A percentile compares a stretch with the other conserved stretches of the same genome.
phyloP scores from a whole-genome alignment of 2,888 invertebrate genomes.

The Glaucopsyche alexis region DNA sequence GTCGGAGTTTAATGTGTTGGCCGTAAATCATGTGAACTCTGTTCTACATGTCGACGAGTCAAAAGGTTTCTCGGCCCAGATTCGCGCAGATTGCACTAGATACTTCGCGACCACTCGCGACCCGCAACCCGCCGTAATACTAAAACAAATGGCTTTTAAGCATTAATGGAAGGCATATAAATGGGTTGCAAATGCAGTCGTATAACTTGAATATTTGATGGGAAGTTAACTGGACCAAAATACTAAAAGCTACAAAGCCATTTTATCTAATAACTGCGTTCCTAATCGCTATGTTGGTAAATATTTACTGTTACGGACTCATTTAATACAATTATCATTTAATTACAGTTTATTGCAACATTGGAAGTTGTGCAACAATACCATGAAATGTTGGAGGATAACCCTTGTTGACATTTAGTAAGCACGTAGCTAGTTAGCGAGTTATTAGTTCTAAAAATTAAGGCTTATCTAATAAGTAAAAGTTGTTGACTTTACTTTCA shows the following conservation, averaged over 20 bases:
- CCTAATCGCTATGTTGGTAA: not conserved
- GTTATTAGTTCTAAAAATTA: conserved; percentile 20
- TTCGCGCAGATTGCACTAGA: conserved; percentile 8
- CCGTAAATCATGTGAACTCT: conserved; percentile 20
- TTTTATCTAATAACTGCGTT: not conserved
- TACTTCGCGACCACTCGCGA: not conserved
- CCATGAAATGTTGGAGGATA: not conserved
- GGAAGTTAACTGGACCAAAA: not conserved
- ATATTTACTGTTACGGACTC: not conserved
- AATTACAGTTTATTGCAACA: conserved; percentile 4
- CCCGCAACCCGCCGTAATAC: not conserved
- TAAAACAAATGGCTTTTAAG: conserved; percentile 5
- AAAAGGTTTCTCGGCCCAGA: conserved; percentile 29
- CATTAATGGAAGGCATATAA: conserved; percentile 1
- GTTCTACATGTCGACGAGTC: conserved; percentile 26
- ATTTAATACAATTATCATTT: not conserved
- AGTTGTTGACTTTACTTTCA: conserved; percentile 20
- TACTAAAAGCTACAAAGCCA: not conserved
- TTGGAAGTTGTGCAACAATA: not conserved
- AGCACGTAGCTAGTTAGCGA: conserved; percentile 9
- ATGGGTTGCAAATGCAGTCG: not conserved
- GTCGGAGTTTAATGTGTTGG: conserved; percentile 28
- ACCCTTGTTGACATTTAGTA: conserved; percentile 1
- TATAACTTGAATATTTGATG: not conserved
- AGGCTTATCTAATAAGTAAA: conserved; percentile 24